Percentiles rank a stretch among this genome's conserved stretches.
Evolutionary conservation across 2,797 vertebrate genomes (phyloP).

Genomic region (Amphiprion clarkii): DNA sequence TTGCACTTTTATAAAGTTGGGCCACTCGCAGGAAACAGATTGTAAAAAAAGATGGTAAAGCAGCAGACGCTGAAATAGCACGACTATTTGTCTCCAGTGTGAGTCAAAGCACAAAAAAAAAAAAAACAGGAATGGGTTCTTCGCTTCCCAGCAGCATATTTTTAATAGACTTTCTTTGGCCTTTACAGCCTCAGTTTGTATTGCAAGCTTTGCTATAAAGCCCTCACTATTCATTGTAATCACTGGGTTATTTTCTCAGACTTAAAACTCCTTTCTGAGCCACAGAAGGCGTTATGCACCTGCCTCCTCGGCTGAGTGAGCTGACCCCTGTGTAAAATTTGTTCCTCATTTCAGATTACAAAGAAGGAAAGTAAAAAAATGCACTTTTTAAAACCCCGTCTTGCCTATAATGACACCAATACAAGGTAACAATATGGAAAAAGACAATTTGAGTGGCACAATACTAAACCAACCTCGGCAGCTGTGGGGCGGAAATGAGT

Average conservation of each 20-base stretch:
- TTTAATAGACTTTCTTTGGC: not conserved
- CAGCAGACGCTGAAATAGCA: conserved; percentile 7
- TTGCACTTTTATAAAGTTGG: conserved; percentile 12
- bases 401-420: not conserved
- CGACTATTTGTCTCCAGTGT: not conserved
- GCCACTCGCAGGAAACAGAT: not conserved
- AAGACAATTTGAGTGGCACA: not conserved
- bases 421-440: not conserved
- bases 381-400: not conserved
- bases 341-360: not conserved
- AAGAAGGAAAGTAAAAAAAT: not conserved
- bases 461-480: not conserved
- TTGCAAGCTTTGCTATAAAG: not conserved
- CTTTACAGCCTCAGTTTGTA: conserved; percentile 4
- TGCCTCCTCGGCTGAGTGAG: not conserved
- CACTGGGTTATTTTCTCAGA: not conserved
- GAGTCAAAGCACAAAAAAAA: conserved; percentile 9
- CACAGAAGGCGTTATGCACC: not conserved
- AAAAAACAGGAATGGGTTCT: not conserved
- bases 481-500: not conserved
- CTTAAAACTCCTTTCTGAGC: not conserved
- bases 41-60: conserved; percentile 2
- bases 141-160: conserved; percentile 12
- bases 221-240: not conserved
- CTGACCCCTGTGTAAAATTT: not conserved